Evolutionary conservation across 35 echinoderm and acorn worm genomes (phyloP).

Genomic region (Apostichopus japonicus): DNA sequence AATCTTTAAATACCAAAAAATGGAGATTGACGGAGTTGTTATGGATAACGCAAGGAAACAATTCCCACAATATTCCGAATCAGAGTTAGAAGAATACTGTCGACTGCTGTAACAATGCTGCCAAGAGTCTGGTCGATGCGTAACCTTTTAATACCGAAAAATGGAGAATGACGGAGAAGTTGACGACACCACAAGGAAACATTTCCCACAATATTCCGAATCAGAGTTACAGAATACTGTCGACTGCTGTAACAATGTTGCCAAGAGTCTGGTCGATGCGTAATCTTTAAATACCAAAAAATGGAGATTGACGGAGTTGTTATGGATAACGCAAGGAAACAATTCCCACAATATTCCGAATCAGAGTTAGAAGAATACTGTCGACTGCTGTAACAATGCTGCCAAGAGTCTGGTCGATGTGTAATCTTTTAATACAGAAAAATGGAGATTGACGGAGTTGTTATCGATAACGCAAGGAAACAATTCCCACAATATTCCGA

Average conservation of each 20-base stretch:
- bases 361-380: not conserved
- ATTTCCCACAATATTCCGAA: conserved; percentile 11
- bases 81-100: not conserved
- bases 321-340: not conserved
- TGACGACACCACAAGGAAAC: not conserved
- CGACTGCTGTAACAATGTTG: not conserved
- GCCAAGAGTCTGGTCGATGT: not conserved
- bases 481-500: conserved; percentile 9
- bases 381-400: not conserved
- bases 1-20: not conserved
- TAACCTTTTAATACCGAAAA: not conserved
- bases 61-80: not conserved
- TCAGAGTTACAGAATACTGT: not conserved
- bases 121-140: not conserved
- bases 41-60: not conserved
- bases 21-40: not conserved
- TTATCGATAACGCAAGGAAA: not conserved
- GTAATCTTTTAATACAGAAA: not conserved
- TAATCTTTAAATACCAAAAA: not conserved
- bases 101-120: not conserved
- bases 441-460: not conserved
- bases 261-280: not conserved
- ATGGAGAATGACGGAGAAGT: not conserved
- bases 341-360: conserved; percentile 5
- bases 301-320: not conserved